Conservation (phyloP, 2,888 invertebrate species). For the Epiblema foenella region DNA sequence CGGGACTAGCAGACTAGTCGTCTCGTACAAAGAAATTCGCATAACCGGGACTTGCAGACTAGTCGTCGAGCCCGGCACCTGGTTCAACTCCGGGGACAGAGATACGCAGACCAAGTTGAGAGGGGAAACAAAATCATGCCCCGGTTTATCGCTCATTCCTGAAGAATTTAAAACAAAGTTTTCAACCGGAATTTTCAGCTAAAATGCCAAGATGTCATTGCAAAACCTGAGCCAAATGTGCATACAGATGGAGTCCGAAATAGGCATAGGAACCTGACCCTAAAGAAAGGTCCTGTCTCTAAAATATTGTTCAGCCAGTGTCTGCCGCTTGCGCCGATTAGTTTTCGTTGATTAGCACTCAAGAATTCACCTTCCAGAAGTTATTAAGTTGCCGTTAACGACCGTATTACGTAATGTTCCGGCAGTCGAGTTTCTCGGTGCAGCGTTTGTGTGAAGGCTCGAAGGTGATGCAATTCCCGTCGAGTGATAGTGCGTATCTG, state of each 20-base stretch:
- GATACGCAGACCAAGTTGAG: not conserved
- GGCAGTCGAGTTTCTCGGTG: conserved; percentile 30
- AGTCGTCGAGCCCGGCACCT: too few relatives aligned
- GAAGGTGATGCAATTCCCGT: conserved; percentile 14
- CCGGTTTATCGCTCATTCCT: not conserved
- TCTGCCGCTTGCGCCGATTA: too few relatives aligned
- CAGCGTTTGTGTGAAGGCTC: conserved; percentile 12
- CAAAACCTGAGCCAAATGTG: not conserved
- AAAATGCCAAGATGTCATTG: not conserved
- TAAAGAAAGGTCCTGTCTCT: not conserved
- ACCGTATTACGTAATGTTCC: conserved; percentile 22
- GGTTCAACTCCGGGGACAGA: not conserved
- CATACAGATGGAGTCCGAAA: not conserved
- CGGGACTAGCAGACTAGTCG: too few relatives aligned
- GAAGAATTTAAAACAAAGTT: not conserved
- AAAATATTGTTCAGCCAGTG: too few relatives aligned
- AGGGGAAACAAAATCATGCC: not conserved
- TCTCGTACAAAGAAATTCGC: too few relatives aligned
- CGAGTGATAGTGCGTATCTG: conserved; percentile 27
- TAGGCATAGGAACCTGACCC: not conserved
- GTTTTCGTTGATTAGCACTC: conserved; percentile 15
- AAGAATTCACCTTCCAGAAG: conserved; percentile 27
- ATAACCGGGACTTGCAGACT: not conserved
- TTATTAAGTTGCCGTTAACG: conserved; percentile 39
- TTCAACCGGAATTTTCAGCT: not conserved